A percentile compares a stretch with the other conserved stretches of the same genome.
Evolutionary conservation across 2,113 vertebrate genomes (phyloP).

Genomic region (Tautogolabrus adspersus): DNA sequence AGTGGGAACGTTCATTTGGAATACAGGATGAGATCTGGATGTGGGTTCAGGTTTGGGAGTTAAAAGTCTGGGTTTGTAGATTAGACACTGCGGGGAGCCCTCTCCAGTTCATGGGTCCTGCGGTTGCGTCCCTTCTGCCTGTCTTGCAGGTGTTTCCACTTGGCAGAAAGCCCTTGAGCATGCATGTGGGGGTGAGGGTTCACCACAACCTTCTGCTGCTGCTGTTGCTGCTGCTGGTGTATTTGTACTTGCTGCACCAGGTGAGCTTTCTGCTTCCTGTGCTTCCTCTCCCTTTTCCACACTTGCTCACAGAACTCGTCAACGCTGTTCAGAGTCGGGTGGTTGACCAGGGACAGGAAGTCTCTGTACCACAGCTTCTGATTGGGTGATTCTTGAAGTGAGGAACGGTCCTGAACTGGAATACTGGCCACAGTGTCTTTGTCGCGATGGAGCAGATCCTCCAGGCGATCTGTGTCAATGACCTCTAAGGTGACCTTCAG

Average conservation of each 20-base stretch:
- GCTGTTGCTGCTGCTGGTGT: conserved; percentile 72
- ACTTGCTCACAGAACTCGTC: conserved; percentile 99
- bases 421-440: conserved; percentile 81
- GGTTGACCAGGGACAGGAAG: conserved; percentile 97
- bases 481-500: conserved; percentile 94
- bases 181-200: conserved; percentile 74
- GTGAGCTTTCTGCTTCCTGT: conserved; percentile 90
- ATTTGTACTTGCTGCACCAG: conserved; percentile 73
- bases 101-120: conserved; percentile 98
- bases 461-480: conserved; percentile 92
- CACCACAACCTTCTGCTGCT: conserved; percentile 66
- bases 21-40: conserved; percentile 51
- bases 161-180: conserved; percentile 82
- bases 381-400: conserved; percentile 82
- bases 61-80: conserved; percentile 64
- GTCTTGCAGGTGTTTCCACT: conserved; percentile 98
- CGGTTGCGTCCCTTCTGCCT: conserved; percentile 97
- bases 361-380: conserved; percentile 98
- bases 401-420: conserved; percentile 69
- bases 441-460: conserved; percentile 91
- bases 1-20: conserved; percentile 37
- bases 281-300: conserved; percentile 97
- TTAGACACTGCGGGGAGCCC: conserved; percentile 98
- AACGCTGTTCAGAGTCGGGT: conserved; percentile 95
- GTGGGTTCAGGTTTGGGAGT: conserved; percentile 43